Conservation (phyloP, 2,797 vertebrate genomes). For the Acanthiza pusilla region DNA sequence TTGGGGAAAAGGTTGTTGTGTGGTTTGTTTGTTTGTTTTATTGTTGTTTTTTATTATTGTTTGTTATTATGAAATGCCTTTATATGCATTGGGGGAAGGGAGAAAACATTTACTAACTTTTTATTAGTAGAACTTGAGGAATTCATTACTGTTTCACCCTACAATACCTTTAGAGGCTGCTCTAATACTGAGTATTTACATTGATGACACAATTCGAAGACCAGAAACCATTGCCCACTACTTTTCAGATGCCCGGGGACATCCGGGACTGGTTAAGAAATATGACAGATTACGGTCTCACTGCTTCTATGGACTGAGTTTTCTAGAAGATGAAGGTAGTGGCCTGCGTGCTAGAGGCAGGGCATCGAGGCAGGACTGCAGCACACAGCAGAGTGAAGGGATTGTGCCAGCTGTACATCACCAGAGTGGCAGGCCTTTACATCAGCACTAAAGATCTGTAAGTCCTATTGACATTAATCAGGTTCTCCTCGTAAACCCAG, state of each 20-base stretch:
- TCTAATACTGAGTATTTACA: neutral
- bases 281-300: neutral
- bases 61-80: neutral
- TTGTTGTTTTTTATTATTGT: neutral
- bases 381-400: rapidly evolving
- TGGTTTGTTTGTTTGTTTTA: neutral
- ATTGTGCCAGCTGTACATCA: neutral
- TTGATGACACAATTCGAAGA: neutral
- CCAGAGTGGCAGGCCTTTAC: rapidly evolving
- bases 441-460: neutral
- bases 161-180: neutral
- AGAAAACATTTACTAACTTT: neutral
- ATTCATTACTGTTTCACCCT: neutral
- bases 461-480: neutral
- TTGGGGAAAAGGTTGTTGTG: neutral
- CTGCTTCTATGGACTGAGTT: neutral
- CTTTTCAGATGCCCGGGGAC: neutral
- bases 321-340: neutral
- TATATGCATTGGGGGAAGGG: neutral
- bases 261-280: neutral
- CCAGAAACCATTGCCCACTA: neutral
- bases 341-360: neutral
- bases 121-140: neutral
- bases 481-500: neutral
- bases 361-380: rapidly evolving